Percentiles rank a stretch among this genome's conserved stretches.
Evolutionary conservation across 2,888 invertebrate genomes (phyloP).

Genomic region (Eremobia ochroleuca): DNA sequence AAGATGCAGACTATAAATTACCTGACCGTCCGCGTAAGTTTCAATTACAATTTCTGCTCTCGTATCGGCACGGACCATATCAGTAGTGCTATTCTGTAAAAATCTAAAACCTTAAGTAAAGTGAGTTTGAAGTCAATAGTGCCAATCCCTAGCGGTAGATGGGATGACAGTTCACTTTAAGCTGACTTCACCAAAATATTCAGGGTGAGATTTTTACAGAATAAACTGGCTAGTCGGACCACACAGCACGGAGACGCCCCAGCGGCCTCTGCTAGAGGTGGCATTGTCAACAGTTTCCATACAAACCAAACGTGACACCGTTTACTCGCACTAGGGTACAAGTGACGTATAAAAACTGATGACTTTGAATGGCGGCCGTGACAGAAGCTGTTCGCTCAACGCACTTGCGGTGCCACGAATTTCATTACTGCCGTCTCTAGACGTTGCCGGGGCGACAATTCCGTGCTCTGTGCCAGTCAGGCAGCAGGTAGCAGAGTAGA

Average conservation of each 20-base stretch:
- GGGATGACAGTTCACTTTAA: neutral
- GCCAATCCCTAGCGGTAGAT: neutral
- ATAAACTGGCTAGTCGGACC: too few relatives aligned
- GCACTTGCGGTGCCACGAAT: neutral
- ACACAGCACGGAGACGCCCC: too few relatives aligned
- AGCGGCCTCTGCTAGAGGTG: neutral
- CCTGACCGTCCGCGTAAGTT: constrained; percentile 86
- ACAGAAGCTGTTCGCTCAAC: neutral
- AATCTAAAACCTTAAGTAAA: neutral
- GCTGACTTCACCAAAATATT: neutral
- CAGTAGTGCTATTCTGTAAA: neutral
- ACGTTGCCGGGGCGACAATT: neutral
- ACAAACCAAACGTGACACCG: neutral
- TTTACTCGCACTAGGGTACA: neutral
- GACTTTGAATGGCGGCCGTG: neutral
- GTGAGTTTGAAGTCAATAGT: neutral
- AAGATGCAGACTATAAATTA: constrained; percentile 91
- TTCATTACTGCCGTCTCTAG: neutral
- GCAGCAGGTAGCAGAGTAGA: neutral
- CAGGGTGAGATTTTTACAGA: too few relatives aligned
- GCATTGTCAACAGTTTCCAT: neutral
- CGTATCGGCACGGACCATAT: too few relatives aligned
- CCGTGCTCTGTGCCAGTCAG: neutral
- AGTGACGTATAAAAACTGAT: neutral
- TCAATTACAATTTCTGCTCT: neutral